Evolutionary conservation across 2,888 invertebrate species (phyloP).

Genomic region (Nezara viridula): DNA sequence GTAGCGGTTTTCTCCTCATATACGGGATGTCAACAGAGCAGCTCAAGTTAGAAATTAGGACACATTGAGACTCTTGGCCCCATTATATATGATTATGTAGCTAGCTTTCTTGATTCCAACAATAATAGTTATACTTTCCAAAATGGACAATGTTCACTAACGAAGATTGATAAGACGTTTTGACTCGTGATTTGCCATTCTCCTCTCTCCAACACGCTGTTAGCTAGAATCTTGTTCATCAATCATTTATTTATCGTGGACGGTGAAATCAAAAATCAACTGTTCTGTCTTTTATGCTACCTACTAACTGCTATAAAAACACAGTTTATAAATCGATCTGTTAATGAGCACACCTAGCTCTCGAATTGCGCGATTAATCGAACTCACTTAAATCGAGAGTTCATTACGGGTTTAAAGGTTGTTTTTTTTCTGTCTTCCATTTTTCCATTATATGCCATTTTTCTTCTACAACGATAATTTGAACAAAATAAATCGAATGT

Average conservation of each 20-base stretch:
- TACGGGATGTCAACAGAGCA: too few species aligned
- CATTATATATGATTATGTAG: neutral
- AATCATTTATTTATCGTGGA: neutral
- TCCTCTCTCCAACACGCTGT: neutral
- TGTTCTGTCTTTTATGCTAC: neutral
- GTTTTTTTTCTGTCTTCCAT: too few species aligned
- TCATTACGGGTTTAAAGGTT: too few species aligned
- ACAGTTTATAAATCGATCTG: too few species aligned
- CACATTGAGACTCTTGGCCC: neutral
- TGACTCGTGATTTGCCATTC: neutral
- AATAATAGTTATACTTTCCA: neutral
- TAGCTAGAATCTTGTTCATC: neutral
- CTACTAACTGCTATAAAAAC: neutral
- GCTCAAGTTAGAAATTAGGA: too few species aligned
- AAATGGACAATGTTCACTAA: slow-evolving; percentile 4
- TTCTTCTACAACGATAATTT: too few species aligned
- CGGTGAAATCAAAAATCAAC: neutral
- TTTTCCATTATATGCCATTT: too few species aligned
- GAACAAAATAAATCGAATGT: too few species aligned
- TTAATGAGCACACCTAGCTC: too few species aligned
- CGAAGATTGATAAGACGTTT: neutral
- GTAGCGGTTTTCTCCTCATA: too few species aligned
- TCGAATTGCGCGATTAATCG: too few species aligned
- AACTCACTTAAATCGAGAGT: too few species aligned
- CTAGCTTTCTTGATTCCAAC: neutral